Base-by-base conservation (phyloP, 2,888 invertebrate genomes). In the Elysia crispata region DNA sequence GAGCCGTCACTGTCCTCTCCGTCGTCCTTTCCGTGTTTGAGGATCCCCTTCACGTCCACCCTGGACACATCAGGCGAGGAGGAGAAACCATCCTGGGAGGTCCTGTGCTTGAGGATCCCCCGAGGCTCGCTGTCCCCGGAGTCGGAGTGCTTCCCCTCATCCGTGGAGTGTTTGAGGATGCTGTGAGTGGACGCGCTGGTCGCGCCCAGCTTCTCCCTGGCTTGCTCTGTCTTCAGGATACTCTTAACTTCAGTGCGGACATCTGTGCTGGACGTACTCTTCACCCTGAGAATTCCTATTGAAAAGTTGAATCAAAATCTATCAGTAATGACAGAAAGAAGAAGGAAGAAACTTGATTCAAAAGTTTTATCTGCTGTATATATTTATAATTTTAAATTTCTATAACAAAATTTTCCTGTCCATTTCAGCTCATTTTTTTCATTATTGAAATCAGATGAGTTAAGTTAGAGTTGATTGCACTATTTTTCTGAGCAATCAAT, bases 71-170 rank as follows among this genome's bases (percentile, higher is more conserved):
- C 83, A n/a, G n/a, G n/a, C n/a, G n/a, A n/a, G n/a, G n/a, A n/a
- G n/a, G n/a, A n/a, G n/a, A n/a, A n/a, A 18, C 60, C 69, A 30
- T 84, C 84, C 25, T 77, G 80, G 13, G 79, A 82, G 28, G 83
- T 85, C 0, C 81, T 80, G 31, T 85, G 83, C 83, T 86, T 87
- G 23, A 88, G 77, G 72, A 87, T 84, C 23, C 87, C 86, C 49
- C 82, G 79, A n/a, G 85, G 83, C 54, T 85, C 85, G 13, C 64
- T 30, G 20, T 54, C 8, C 1, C 50, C 23, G 33, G 57, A 33
- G 18, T 18, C 20, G 31, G 25, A 54, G 15, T 30, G 15, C 76
- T 66, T 57, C 3, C 83, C 82, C 50, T 81, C 78, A 28, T 85
- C 85, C 23, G 81, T 74, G 60, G 84, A 80, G 15, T 83, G 80